A percentile compares a stretch with the other conserved stretches of the same genome.
These are phyloP conservation scores for Bovichtus variegatus DNA, from an alignment of 2,797 vertebrate genomes.

Conservation along the genomic window DNA sequence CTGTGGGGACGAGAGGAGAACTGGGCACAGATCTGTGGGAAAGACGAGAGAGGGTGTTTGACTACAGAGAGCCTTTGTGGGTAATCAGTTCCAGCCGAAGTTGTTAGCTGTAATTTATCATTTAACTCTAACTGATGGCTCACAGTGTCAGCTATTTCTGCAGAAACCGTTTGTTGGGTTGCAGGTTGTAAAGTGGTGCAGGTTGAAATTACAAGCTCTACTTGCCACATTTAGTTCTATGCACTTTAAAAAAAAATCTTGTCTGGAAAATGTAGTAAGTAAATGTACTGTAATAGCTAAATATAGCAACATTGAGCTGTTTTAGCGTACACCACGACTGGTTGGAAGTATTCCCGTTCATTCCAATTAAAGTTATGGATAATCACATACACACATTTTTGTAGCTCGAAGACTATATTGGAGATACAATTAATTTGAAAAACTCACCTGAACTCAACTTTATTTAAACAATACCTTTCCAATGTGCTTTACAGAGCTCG, in stretches of 20 bases:
- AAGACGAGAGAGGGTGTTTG: not conserved
- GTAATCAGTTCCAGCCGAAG: slow-evolving; percentile 13
- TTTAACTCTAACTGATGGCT: slow-evolving; percentile 6
- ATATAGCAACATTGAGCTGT: not conserved
- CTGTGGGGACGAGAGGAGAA: slow-evolving; percentile 11
- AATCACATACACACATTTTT: not conserved
- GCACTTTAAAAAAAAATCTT: not conserved
- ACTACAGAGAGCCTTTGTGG: slow-evolving; percentile 26
- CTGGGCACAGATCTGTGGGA: slow-evolving; percentile 38
- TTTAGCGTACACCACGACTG: not conserved
- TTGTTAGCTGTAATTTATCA: slow-evolving; percentile 7
- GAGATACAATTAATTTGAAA: not conserved
- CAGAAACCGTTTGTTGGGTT: not conserved
- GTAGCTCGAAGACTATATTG: not conserved
- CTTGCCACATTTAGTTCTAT: not conserved
- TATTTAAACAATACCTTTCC: no score
- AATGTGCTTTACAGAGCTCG: no score
- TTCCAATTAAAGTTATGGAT: not conserved
- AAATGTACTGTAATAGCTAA: no score
- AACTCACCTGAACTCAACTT: no score
- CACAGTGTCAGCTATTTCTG: not conserved
- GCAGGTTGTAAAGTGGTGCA: not conserved
- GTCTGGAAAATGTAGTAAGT: not conserved
- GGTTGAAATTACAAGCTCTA: not conserved
- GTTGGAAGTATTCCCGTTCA: not conserved